These are phyloP conservation scores for Bombus cullumanus DNA, from an alignment of 1,140 invertebrate genomes.

Conservation along the genomic window DNA sequence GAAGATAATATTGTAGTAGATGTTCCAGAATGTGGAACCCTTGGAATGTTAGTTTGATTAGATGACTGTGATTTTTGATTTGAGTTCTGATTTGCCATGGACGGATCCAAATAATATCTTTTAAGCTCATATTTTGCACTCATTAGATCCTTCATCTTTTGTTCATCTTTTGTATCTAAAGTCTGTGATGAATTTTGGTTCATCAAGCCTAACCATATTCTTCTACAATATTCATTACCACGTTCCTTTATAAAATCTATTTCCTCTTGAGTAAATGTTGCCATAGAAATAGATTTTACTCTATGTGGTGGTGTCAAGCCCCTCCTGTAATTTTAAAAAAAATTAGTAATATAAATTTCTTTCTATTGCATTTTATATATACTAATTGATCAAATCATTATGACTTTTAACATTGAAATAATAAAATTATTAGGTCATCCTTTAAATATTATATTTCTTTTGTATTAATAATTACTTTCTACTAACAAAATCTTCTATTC, in stretches of 20 bases:
- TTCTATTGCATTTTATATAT: not conserved
- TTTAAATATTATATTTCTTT: not conserved
- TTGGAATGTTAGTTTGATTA: slow-evolving; percentile 69
- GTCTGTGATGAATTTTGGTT: slow-evolving; percentile 82
- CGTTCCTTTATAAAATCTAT: slow-evolving; percentile 94
- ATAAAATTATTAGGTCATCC: not conserved
- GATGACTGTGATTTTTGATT: slow-evolving; percentile 54
- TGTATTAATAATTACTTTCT: not conserved
- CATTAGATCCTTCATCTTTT: slow-evolving; percentile 95
- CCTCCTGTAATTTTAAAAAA: slow-evolving; percentile 86
- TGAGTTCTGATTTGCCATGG: slow-evolving; percentile 79
- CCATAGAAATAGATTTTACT: slow-evolving; percentile 99
- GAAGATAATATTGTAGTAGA: slow-evolving; percentile 58
- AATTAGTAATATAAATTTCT: not conserved
- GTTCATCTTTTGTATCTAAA: slow-evolving; percentile 90
- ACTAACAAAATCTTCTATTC: not conserved
- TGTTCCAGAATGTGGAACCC: slow-evolving; percentile 72
- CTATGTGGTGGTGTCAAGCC: slow-evolving; percentile 98
- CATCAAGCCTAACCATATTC: slow-evolving; percentile 95
- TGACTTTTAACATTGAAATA: not conserved
- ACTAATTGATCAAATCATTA: not conserved
- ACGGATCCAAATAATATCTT: slow-evolving; percentile 88
- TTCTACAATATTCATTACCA: slow-evolving; percentile 96
- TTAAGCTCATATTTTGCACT: slow-evolving; percentile 96
- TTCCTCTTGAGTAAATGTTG: slow-evolving; percentile 97